phyloP scores from a whole-genome alignment of 2,797 vertebrate species.

The Avahi laniger region DNA sequence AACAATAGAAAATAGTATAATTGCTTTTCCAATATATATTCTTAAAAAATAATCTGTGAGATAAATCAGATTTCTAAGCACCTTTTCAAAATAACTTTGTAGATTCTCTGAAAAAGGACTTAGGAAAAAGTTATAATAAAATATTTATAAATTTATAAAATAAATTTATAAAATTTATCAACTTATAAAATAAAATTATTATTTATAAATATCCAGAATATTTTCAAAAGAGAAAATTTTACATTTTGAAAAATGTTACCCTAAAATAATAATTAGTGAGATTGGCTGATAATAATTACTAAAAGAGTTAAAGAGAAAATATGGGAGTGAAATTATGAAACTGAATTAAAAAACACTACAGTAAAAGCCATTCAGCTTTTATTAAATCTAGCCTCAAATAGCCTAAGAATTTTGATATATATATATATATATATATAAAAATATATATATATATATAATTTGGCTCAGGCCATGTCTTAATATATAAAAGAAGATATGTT shows the following conservation, averaged over 20 bases:
- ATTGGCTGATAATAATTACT: not conserved
- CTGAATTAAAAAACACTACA: not conserved
- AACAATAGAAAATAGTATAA: not conserved
- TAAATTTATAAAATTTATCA: too few relatives aligned
- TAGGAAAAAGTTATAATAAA: not conserved
- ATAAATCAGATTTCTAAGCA: not conserved
- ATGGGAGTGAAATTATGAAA: not conserved
- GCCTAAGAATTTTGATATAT: not conserved
- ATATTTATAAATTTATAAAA: not conserved
- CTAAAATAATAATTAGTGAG: not conserved
- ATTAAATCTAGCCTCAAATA: not conserved
- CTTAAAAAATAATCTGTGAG: not conserved
- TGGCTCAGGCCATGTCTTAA: not conserved
- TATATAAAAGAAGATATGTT: not conserved
- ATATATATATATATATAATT: not conserved
- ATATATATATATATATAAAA: too few relatives aligned
- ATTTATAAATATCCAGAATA: not conserved
- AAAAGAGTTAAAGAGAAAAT: not conserved
- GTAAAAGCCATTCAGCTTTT: not conserved
- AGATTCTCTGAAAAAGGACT: not conserved
- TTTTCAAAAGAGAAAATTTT: not conserved
- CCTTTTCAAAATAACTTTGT: not conserved
- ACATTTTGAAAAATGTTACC: not conserved
- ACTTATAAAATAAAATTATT: too few relatives aligned
- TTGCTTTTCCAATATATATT: not conserved